Base-by-base conservation (phyloP, 2,113 vertebrate genomes). In the Opisthocomus hoazin region DNA sequence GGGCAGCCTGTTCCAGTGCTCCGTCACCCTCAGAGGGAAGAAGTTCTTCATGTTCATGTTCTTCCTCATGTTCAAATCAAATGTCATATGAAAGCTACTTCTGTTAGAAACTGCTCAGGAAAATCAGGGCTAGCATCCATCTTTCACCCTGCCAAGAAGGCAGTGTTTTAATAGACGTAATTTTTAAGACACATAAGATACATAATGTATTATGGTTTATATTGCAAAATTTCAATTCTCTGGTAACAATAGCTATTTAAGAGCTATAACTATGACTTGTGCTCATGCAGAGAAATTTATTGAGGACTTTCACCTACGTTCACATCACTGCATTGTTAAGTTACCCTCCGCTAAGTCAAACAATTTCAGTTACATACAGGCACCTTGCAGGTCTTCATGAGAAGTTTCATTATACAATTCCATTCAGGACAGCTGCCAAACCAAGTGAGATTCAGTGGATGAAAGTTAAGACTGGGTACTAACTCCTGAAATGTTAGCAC, bases 151-250 rank as follows among this genome's bases (percentile, higher is more conserved):
- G 15, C 0, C 48, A 46, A 84, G 18, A 45, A 60, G 54, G 18
- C 0, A 0, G 11, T 1, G 1, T 57, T 94, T 85, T 78, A 69
- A 32, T 84, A 39, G n/a, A 61, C 19, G 15, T 30, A 74, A 43
- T 34, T 4, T 66, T 71, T 66, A 87, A 73, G 43, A 64, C 11
- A 30, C 5, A 5, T 7, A n/a, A 64, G 45, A 39, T 3, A 29
- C 14, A 56, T 30, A 3, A 14, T 1, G 11, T 17, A 15, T 51
- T 46, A 79, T 30, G 10, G 11, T 53, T 89, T 41, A 18, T 48
- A 65, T 22, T 84, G 77, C 26, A 58, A 48, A 87, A 51, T 84
- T 77, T 8, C 17, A 18, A 30, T 84, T 76, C 32, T 23, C 17
- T 43, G 14, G 27, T 34, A 37, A 60, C 1, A 3, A 19, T 21